These are phyloP conservation scores for Oryzias celebensis DNA, from an alignment of 2,113 vertebrate species.

Conservation along the genomic window DNA sequence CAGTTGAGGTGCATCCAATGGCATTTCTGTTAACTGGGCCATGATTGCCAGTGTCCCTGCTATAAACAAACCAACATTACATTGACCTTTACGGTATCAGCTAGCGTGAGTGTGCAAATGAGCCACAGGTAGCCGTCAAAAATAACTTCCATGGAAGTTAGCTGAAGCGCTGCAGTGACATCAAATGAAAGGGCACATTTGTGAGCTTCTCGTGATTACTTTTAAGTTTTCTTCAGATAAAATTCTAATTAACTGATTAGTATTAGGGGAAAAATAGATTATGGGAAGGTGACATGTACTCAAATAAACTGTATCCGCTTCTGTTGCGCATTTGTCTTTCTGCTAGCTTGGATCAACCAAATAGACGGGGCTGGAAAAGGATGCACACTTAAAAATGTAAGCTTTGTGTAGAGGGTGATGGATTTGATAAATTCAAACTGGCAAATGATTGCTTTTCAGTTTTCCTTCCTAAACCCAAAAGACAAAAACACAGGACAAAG, in stretches of 20 bases:
- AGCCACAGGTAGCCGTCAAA: constrained; percentile 17
- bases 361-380: too few species aligned
- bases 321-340: background rate
- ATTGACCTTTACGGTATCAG: constrained; percentile 1
- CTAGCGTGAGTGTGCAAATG: background rate
- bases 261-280: background rate
- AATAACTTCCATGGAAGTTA: constrained; percentile 4
- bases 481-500: constrained; percentile 37
- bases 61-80: background rate
- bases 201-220: constrained; percentile 37
- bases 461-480: constrained; percentile 15
- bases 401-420: background rate
- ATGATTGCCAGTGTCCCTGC: background rate
- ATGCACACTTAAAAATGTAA: too few species aligned
- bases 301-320: constrained; percentile 1
- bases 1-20: too few species aligned
- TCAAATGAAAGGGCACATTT: constrained; percentile 55
- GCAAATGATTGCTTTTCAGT: constrained; percentile 8
- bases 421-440: constrained; percentile 26
- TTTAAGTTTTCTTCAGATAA: constrained; percentile 61
- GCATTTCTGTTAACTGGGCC: too few species aligned
- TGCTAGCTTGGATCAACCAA: too few species aligned
- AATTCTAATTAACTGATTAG: constrained; percentile 65
- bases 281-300: constrained; percentile 14
- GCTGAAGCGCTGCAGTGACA: constrained; percentile 34